phyloP scores from a whole-genome alignment of 2,113 vertebrate species.

The Hylia prasina region DNA sequence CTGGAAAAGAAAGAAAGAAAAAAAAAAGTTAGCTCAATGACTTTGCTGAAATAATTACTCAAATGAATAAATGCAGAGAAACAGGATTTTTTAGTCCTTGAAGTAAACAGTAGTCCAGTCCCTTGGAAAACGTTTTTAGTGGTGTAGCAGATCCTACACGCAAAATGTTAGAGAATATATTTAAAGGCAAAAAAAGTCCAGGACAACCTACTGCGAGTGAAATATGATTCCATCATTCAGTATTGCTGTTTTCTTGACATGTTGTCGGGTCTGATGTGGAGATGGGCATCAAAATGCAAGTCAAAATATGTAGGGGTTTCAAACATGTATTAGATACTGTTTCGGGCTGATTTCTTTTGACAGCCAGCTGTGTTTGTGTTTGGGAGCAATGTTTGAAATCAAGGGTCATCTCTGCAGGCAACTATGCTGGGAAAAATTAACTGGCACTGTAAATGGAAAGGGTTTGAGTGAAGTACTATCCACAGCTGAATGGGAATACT shows the following conservation, averaged over 20 bases:
- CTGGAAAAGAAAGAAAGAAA: neutral
- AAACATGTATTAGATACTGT: slow-evolving; percentile 29
- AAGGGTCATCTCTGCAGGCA: slow-evolving; percentile 46
- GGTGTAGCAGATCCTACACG: neutral
- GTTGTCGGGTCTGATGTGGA: neutral
- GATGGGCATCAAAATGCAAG: slow-evolving; percentile 52
- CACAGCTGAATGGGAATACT: slow-evolving; percentile 2
- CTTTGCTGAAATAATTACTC: neutral
- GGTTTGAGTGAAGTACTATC: slow-evolving; percentile 20
- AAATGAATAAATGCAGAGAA: neutral
- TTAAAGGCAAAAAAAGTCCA: neutral
- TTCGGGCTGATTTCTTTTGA: slow-evolving; percentile 34
- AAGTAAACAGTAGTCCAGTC: neutral
- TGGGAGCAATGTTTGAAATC: slow-evolving; percentile 45
- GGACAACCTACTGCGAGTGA: neutral
- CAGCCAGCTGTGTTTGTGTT: slow-evolving; percentile 43
- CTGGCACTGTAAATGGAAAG: neutral
- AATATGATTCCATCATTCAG: slow-evolving; percentile 12
- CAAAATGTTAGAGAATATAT: neutral
- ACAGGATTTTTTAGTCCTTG: neutral
- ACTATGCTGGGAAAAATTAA: slow-evolving; percentile 33
- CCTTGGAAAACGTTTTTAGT: slow-evolving; percentile 34
- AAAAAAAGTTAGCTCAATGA: neutral
- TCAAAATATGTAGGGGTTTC: neutral
- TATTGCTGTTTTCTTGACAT: slow-evolving; percentile 47